phyloP scores from a whole-genome alignment of 2,113 vertebrate genomes.

The Salvator merianae region DNA sequence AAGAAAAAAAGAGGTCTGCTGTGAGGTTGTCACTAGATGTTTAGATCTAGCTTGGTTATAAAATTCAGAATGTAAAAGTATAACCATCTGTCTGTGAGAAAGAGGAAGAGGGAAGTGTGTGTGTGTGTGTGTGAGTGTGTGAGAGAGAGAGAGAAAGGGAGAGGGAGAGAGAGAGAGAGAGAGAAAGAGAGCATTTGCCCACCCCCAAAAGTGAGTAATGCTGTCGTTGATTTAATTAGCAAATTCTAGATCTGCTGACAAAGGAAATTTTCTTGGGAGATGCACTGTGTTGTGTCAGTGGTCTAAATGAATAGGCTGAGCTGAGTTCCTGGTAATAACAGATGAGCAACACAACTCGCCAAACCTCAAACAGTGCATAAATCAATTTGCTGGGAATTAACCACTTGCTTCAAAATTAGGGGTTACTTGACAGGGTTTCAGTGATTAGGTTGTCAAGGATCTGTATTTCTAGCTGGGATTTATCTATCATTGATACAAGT shows the following conservation, averaged over 20 bases:
- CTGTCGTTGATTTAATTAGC: conserved; percentile 84
- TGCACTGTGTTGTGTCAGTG: conserved; percentile 77
- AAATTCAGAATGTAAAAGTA: conserved; percentile 24
- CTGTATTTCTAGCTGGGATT: conserved; percentile 74
- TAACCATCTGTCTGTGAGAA: conserved; percentile 2
- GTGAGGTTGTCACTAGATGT: conserved; percentile 13
- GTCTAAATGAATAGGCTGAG: conserved; percentile 77
- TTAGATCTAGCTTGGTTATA: not conserved
- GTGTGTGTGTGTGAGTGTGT: too few relatives aligned
- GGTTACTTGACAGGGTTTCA: conserved; percentile 80
- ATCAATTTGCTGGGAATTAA: conserved; percentile 83
- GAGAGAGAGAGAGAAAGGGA: not conserved
- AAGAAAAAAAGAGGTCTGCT: not conserved
- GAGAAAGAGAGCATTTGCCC: conserved; percentile 11
- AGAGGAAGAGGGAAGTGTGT: not conserved
- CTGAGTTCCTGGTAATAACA: conserved; percentile 76
- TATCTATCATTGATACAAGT: conserved; percentile 72
- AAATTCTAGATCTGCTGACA: conserved; percentile 83
- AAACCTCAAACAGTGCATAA: conserved; percentile 82
- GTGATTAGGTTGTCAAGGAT: conserved; percentile 77
- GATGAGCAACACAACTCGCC: conserved; percentile 79
- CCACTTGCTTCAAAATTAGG: conserved; percentile 81
- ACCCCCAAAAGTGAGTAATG: conserved; percentile 77
- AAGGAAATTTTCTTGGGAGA: conserved; percentile 80
- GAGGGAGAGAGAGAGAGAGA: not conserved